Conservation (phyloP, 92 coral and sea anemone genomes). For the Porites cylindrica region DNA sequence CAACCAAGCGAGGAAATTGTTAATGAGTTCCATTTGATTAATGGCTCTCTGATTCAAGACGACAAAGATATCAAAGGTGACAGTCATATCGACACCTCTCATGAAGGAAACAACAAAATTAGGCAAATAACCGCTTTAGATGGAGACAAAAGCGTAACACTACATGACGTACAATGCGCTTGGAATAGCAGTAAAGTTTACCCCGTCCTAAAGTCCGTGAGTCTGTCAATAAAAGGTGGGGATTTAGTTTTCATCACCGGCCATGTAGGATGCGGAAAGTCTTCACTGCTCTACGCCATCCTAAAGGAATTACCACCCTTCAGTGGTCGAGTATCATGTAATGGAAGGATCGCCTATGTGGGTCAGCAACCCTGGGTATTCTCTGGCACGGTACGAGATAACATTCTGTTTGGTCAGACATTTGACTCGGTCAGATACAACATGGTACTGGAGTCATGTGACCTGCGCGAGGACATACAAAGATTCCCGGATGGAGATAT, state of each 20-base stretch:
- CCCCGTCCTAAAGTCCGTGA: not conserved
- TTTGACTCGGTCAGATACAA: conserved; percentile 55
- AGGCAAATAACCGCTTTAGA: not conserved
- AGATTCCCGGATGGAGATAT: conserved; percentile 58
- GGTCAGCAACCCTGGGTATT: conserved; percentile 75
- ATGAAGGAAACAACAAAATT: too few relatives aligned
- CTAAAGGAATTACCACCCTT: conserved; percentile 51
- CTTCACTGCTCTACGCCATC: conserved; percentile 53
- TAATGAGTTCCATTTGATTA: not conserved
- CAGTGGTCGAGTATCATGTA: conserved; percentile 16
- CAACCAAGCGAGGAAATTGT: not conserved
- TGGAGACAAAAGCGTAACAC: not conserved
- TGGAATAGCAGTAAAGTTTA: not conserved
- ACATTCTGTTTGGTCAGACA: conserved; percentile 58
- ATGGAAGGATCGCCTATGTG: conserved; percentile 56
- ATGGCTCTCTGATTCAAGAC: not conserved
- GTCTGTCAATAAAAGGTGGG: not conserved
- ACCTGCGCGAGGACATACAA: conserved; percentile 50
- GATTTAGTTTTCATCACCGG: conserved; percentile 57
- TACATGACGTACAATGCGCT: conserved; percentile 9
- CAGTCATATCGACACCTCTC: not conserved
- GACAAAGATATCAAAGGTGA: not conserved
- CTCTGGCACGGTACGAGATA: conserved; percentile 74
- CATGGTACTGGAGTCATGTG: conserved; percentile 54
- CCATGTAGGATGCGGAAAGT: conserved; percentile 61